A percentile compares a stretch with the other conserved stretches of the same genome.
Conservation (phyloP, 2,797 vertebrate genomes). For the Acanthurus leucopareius region DNA sequence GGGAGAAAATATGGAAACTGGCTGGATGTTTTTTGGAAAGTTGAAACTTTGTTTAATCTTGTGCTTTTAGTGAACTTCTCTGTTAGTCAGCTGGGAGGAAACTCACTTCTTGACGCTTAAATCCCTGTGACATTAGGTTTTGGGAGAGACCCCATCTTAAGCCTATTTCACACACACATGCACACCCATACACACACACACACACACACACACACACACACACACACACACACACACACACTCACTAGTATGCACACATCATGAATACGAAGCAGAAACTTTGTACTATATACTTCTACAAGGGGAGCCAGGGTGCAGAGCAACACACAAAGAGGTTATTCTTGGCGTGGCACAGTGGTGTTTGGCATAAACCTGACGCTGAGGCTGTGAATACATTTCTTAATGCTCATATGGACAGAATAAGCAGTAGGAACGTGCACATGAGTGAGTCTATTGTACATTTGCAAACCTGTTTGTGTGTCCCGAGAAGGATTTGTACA, state of each 20-base stretch:
- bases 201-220: constrained; percentile 25
- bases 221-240: constrained; percentile 22
- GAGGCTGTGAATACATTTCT: constrained; percentile 42
- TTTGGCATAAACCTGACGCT: constrained; percentile 58
- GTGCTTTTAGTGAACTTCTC: constrained; percentile 79
- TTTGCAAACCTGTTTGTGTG: constrained; percentile 18
- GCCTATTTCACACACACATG: constrained; percentile 50
- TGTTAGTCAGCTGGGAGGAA: constrained; percentile 74
- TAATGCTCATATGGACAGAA: constrained; percentile 57
- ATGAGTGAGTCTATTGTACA: not conserved
- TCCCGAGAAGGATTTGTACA: constrained; percentile 18
- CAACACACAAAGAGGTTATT: constrained; percentile 76
- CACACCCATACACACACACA: constrained; percentile 24
- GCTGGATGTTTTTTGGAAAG: constrained; percentile 70
- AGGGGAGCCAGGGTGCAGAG: constrained; percentile 78
- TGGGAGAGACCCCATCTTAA: constrained; percentile 69
- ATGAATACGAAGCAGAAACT: constrained; percentile 73
- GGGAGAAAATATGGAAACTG: constrained; percentile 67
- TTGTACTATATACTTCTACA: constrained; percentile 57
- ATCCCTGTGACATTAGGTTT: constrained; percentile 81
- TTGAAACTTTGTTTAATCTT: constrained; percentile 79
- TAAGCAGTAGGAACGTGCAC: constrained; percentile 17
- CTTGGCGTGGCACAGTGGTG: constrained; percentile 63
- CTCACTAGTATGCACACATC: constrained; percentile 46
- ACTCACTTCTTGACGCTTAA: constrained; percentile 72